Percentiles rank a stretch among this genome's conserved stretches.
Evolutionary conservation across 2,888 invertebrate species (phyloP).

Genomic region (Pollenia labialis): DNA sequence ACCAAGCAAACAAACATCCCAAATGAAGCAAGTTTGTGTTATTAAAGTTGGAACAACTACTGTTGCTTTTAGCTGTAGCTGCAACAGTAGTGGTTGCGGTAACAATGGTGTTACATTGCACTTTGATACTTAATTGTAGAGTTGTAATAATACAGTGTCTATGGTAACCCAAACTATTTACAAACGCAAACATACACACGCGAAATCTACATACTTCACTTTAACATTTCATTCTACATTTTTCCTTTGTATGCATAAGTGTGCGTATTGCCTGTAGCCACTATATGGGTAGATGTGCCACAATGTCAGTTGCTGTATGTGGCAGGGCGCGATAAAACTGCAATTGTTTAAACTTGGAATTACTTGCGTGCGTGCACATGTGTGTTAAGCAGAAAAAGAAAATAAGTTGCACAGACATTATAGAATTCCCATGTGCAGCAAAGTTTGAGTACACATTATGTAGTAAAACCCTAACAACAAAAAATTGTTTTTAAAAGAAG

Average conservation of each 20-base stretch:
- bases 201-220: not conserved
- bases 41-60: conserved; percentile 45
- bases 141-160: conserved; percentile 23
- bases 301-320: conserved; percentile 46
- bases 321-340: conserved; percentile 56
- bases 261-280: not conserved
- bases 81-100: conserved; percentile 21
- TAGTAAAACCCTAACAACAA: not conserved
- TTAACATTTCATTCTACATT: conserved; percentile 26
- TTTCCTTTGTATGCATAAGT: not conserved
- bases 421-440: conserved; percentile 39
- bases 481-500: conserved; percentile 18
- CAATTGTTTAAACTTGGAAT: conserved; percentile 41
- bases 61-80: conserved; percentile 29
- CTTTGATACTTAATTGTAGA: conserved; percentile 48
- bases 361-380: not conserved
- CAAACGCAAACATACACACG: not conserved
- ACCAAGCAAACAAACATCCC: conserved; percentile 30
- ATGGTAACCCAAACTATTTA: conserved; percentile 52
- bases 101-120: conserved; percentile 21
- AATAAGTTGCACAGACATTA: conserved; percentile 9
- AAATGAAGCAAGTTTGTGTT: conserved; percentile 44
- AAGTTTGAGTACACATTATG: conserved; percentile 2
- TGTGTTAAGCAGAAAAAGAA: not conserved
- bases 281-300: not conserved